Percentiles rank a stretch among this genome's conserved stretches.
These are phyloP conservation scores for Bombylius major DNA, from an alignment of 2,888 invertebrate species.

Conservation along the genomic window DNA sequence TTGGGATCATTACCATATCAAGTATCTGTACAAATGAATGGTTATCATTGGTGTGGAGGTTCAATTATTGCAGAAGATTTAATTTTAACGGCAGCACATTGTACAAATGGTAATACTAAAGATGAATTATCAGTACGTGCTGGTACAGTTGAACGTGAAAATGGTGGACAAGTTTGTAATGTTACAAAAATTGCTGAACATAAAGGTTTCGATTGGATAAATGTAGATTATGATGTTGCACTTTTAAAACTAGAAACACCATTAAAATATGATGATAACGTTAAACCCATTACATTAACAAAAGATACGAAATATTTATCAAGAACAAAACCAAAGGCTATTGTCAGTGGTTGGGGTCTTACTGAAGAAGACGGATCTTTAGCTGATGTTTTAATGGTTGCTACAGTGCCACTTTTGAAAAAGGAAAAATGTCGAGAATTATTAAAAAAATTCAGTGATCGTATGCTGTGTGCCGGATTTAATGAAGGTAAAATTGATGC, in stretches of 20 bases:
- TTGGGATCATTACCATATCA: background rate
- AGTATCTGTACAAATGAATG: background rate
- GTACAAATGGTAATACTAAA: conserved; percentile 23
- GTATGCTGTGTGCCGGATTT: background rate
- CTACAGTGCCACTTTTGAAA: background rate
- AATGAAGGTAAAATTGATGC: background rate
- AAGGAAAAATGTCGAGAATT: background rate
- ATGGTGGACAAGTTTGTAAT: conserved; percentile 25
- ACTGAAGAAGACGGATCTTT: background rate
- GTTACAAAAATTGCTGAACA: conserved; percentile 36
- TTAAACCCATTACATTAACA: background rate
- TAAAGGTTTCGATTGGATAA: conserved; percentile 30
- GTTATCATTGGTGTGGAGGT: conserved; percentile 35
- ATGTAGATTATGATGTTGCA: conserved; percentile 40
- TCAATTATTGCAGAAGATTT: conserved; percentile 35
- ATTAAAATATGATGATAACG: background rate
- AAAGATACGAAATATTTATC: background rate
- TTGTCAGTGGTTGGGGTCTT: background rate
- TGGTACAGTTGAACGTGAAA: conserved; percentile 35
- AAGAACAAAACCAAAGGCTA: background rate
- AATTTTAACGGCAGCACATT: conserved; percentile 43
- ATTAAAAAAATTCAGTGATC: background rate
- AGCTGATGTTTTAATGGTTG: background rate
- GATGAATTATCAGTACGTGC: conserved; percentile 29
- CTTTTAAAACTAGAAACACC: conserved; percentile 33